Evolutionary conservation across 2,797 vertebrate genomes (phyloP), one percentile per base, ranked within the genome.

Genomic region (Centroberyx gerrardi): DNA sequence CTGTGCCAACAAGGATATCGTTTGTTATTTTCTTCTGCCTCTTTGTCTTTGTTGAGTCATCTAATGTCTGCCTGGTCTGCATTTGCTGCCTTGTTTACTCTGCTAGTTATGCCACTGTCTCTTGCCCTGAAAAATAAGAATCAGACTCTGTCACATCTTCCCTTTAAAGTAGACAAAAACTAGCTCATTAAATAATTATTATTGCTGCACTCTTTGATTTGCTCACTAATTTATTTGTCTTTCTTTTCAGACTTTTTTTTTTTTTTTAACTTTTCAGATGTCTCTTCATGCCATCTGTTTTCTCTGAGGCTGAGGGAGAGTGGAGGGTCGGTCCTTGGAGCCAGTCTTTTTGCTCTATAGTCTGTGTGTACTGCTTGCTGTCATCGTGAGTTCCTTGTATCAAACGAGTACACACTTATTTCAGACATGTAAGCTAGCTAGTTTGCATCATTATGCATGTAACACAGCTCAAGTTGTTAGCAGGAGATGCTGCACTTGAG

Each of bases 251-350:
- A 22, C 22, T 68, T 76, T 78, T 12, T 18, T 48, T 74, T 22
- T 76, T 68, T 86, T 77, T 68, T 52, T n/a, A 56, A 36, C 33
- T 40, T 71, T 73, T 74, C 53, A 80, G 69, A 78, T 61, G 53
- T 40, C 52, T 58, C 12, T 12, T 42, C 49, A 52, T 22, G 38
- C 78, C 88, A 88, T 85, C 79, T 82, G 84, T 84, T 87, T 74
- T 59, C 64, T 80, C 52, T 77, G 53, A 83, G 69, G 74, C 72
- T 52, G 62, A 72, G 54, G 67, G 76, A 83, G 78, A 81, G 78
- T 78, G 28, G 75, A 65, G 54, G 29, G 28, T 46, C 51, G 56
- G 49, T 76, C 68, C 60, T 79, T 22, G 38, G 66, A 74, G 73
- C 29, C 28, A 36, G 53, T 15, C 33, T 55, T 51, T 48, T 70